Evolutionary conservation across 30 jellyfish, hydroid and myxozoan genomes (phyloP).

Genomic region (Chrysaora quinquecirrha): DNA sequence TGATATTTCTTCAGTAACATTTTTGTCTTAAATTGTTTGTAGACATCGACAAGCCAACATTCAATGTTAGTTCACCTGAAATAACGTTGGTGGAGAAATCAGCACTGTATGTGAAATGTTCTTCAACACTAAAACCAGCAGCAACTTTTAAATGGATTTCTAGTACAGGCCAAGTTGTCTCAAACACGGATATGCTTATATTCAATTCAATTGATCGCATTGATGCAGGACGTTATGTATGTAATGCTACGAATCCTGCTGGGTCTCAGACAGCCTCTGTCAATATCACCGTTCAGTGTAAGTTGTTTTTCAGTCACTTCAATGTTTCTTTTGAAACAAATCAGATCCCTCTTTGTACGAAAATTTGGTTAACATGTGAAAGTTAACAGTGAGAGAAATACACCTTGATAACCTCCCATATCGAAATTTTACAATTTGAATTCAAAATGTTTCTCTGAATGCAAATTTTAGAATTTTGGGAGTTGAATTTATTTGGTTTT

Average conservation of each 20-base stretch:
- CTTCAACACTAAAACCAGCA: neutral
- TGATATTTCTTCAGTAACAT: no score
- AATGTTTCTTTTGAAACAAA: no score
- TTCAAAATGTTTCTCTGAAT: no score
- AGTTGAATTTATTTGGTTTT: no score
- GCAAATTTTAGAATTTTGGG: no score
- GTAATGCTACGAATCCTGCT: conserved; percentile 26
- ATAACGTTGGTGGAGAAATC: neutral
- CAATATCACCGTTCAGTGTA: conserved; percentile 3
- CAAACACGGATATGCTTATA: neutral
- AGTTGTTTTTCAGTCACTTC: no score
- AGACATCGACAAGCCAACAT: neutral
- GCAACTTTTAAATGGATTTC: neutral
- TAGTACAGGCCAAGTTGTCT: neutral
- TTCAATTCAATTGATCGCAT: neutral
- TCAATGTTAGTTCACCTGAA: neutral
- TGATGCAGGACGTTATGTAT: neutral
- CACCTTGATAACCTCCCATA: no score
- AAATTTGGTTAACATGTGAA: no score
- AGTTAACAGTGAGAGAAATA: no score
- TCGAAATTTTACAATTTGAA: no score
- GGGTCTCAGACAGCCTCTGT: conserved; percentile 5
- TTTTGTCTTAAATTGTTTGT: no score
- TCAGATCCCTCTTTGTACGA: no score
- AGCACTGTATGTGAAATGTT: neutral